Evolutionary conservation across 37 sponge, comb jelly and placozoan genomes (phyloP), one percentile per base, ranked within the genome.

Genomic region (Dysidea cf. avara): DNA sequence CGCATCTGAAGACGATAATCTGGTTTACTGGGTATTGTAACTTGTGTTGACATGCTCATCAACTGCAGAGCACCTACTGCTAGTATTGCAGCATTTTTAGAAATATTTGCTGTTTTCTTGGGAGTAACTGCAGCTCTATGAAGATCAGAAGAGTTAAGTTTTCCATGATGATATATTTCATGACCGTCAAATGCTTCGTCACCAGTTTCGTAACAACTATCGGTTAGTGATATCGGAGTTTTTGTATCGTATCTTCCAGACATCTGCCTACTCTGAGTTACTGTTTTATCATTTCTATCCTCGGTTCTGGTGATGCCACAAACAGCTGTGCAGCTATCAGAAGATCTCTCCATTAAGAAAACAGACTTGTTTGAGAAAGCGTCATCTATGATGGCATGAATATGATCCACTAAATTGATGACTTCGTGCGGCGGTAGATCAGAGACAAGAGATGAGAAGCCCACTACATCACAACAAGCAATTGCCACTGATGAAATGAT

Each of bases 1-100:
- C 92, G 60, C 24, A 91, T 66, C 83, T 91, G 92, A 1, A 91
- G 79, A 53, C 73, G 65, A 36, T 38, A 52, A n/a, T n/a, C n/a
- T n/a, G n/a, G 56, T 47, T 53, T 38, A 18, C 2, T 30, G 14
- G 86, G 92, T 0, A 91, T 40, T 14, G 24, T 43, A 32, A 91
- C 61, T 20, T 39, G 60, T 2, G 43, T 68, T 0, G 79, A 85
- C 0, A 29, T 17, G 39, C 83, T 85, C 75, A 91, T 53, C 0
- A 91, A 76, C 13, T 78, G 76, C 14, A 91, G 56, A 11, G 80
- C 79, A 0, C 71, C 76, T 17, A 75, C 69, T 13, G 86, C 92
- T 39, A 91, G 47, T 32, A 38, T 30, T 2, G 58, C 32, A 25
- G 91, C 85, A 66, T 76, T 63, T 30, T 71, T n/a, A 33, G 77